phyloP scores from a whole-genome alignment of 1,140 invertebrate species.

The Meloidogyne hapla region DNA sequence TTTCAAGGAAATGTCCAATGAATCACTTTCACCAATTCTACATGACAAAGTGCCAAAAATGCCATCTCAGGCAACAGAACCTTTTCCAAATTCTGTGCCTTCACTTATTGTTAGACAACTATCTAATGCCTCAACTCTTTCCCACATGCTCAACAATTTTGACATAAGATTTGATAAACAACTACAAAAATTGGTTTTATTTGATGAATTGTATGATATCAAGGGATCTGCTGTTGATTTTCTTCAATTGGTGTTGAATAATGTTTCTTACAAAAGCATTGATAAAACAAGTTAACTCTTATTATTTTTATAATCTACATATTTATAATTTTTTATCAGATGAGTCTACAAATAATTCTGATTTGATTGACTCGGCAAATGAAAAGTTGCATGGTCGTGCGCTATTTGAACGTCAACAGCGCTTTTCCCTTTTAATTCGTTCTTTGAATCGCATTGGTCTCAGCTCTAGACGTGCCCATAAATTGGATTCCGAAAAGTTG shows the following conservation, averaged over 20 bases:
- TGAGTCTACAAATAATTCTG: not conserved
- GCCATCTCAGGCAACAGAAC: not conserved
- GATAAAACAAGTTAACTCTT: not conserved
- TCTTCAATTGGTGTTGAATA: slow-evolving; percentile 1
- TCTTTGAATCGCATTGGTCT: slow-evolving; percentile 31
- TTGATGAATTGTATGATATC: slow-evolving; percentile 23
- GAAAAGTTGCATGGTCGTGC: slow-evolving; percentile 52
- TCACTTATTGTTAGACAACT: not conserved
- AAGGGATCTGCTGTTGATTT: slow-evolving; percentile 15
- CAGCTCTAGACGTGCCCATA: slow-evolving; percentile 23
- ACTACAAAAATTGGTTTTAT: slow-evolving; percentile 9
- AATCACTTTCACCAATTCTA: not conserved
- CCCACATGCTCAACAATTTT: slow-evolving; percentile 6
- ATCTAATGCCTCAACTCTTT: not conserved
- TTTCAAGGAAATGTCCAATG: slow-evolving; percentile 13
- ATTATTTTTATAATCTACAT: not conserved
- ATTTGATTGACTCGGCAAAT: slow-evolving; percentile 24
- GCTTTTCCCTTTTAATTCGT: slow-evolving; percentile 37
- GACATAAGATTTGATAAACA: not conserved
- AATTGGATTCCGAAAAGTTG: slow-evolving; percentile 40
- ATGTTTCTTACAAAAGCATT: not conserved
- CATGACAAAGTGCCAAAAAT: slow-evolving; percentile 7
- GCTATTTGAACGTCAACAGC: slow-evolving; percentile 42
- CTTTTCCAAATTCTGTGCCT: not conserved
- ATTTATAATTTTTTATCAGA: not conserved